Conservation (phyloP, 1,140 invertebrate genomes). For the Drosophila truncata region DNA sequence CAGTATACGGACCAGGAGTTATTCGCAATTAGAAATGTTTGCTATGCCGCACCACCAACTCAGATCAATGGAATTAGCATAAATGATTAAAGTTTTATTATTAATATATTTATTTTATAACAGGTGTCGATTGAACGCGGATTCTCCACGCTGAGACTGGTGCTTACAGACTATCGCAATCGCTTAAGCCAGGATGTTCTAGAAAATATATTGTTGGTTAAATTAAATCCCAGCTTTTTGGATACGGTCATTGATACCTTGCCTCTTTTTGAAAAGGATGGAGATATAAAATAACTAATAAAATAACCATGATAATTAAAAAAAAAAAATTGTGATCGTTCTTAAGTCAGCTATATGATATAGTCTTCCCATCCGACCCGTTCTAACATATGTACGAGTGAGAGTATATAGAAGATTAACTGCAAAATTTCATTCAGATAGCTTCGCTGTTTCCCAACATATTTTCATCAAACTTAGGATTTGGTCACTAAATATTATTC, state of each 20-base stretch:
- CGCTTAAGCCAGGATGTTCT: conserved; percentile 7
- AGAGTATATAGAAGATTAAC: too few relatives aligned
- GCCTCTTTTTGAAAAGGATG: not conserved
- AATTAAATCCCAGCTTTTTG: conserved; percentile 5
- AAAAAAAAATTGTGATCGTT: too few relatives aligned
- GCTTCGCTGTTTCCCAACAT: too few relatives aligned
- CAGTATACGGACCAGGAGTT: conserved; percentile 28
- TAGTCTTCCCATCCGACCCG: too few relatives aligned
- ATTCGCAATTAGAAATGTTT: conserved; percentile 40
- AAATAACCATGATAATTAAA: too few relatives aligned
- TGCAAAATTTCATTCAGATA: too few relatives aligned
- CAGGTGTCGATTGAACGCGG: conserved; percentile 25
- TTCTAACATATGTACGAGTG: too few relatives aligned
- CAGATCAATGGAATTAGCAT: conserved; percentile 14
- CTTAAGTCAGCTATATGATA: too few relatives aligned
- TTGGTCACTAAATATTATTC: too few relatives aligned
- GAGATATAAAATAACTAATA: too few relatives aligned
- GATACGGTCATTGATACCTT: not conserved
- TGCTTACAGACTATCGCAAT: conserved; percentile 19
- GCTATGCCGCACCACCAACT: conserved; percentile 32
- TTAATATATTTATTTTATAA: not conserved
- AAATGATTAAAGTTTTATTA: not conserved
- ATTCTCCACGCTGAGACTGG: conserved; percentile 12
- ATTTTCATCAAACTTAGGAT: too few relatives aligned
- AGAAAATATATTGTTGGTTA: conserved; percentile 18